Evolutionary conservation across 2,888 invertebrate genomes (phyloP), one percentile per base, ranked within the genome.

Genomic region (Dicycla oo): DNA sequence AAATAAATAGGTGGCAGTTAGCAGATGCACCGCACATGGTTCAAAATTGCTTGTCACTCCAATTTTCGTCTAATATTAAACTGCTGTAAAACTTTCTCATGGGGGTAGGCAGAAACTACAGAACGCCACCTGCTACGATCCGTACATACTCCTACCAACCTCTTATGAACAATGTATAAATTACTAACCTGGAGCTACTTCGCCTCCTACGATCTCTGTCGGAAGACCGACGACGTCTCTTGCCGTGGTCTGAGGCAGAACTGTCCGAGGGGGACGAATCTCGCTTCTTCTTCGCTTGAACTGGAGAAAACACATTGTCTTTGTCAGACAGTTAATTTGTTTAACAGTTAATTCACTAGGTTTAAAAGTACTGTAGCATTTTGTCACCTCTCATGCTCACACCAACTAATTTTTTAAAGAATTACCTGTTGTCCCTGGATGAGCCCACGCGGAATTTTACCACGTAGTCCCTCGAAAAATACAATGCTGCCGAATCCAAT

Each of bases 211-310:
- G 88, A 40, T 90, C 91, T 53, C 88, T 78, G 40, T 88, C 90
- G 0, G 87, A 58, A 3, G 92, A 88, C 26, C 90, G 89, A 4
- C 89, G 90, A 0, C 89, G 74, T 40, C 86, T 60, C 71, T 80
- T 85, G 15, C 86, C 90, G 47, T 84, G 89, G 0, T 87, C 91
- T 0, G 91, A 88, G 11, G 71, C 89, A 6, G 90, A 91, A 40
- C 85, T 88, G 70, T 81, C 86, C 0, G 91, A 88, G 61, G 78
- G 85, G 0, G 92, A 88, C 0, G 91, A 86, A 0, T 83, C 87
- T 0, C 85, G 88, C 75, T 91, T 92, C 89, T 93, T 94, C 84
- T 92, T 93, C 0, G 87, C 86, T 67, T 89, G 92, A 88, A 86
- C 56, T 69, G 56, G 8, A 7, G 38, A 57, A n/a, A 57, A 6